Evolutionary conservation across 2,113 vertebrate genomes (phyloP).

Genomic region (Chunga burmeisteri): DNA sequence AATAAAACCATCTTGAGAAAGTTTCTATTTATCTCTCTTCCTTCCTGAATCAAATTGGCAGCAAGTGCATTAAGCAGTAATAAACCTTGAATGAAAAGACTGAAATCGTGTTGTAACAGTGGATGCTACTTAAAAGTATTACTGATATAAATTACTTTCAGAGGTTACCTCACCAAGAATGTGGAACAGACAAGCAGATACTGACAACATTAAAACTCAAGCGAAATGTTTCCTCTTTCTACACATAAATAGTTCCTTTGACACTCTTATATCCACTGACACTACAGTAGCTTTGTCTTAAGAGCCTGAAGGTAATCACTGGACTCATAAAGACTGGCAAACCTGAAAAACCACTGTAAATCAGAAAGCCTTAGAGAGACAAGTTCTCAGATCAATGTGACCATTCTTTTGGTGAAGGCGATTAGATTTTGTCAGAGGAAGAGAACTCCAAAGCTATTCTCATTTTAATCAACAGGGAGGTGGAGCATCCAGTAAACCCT

Average conservation of each 20-base stretch:
- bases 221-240: neutral
- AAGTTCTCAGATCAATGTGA: neutral
- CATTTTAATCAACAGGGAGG: neutral
- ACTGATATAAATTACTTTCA: neutral
- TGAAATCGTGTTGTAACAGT: neutral
- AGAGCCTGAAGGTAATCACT: neutral
- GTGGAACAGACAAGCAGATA: neutral
- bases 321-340: neutral
- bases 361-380: neutral
- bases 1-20: neutral
- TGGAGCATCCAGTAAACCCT: neutral
- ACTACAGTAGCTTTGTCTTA: neutral
- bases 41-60: neutral
- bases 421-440: neutral
- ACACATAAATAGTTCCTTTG: neutral
- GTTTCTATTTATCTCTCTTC: neutral
- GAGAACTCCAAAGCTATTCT: neutral
- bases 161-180: neutral
- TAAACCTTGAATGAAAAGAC: neutral
- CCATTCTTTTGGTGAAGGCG: neutral
- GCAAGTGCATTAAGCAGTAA: neutral
- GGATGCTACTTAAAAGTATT: neutral
- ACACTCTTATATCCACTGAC: neutral
- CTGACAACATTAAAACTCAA: neutral
- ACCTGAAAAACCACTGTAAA: neutral